These are phyloP conservation scores for Hesperia comma DNA, from an alignment of 2,888 invertebrate species.

Conservation along the genomic window DNA sequence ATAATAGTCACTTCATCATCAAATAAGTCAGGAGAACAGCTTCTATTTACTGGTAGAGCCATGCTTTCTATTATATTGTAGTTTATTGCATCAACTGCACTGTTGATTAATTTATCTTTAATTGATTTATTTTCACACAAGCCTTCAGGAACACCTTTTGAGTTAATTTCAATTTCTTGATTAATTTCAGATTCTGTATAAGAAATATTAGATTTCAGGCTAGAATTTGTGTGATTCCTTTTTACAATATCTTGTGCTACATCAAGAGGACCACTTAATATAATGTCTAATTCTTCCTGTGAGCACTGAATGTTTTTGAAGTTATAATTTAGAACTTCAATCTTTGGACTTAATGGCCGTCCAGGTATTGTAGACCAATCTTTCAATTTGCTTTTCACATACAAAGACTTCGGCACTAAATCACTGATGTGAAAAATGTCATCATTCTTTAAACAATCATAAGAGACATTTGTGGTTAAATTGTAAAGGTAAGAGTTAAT, in stretches of 20 bases:
- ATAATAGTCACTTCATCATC: constrained; percentile 67
- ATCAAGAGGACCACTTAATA: constrained; percentile 66
- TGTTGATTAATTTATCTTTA: neutral
- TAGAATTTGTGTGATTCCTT: constrained; percentile 7
- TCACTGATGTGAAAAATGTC: constrained; percentile 73
- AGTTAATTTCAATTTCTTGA: neutral
- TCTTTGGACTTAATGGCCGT: constrained; percentile 82
- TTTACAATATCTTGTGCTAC: constrained; percentile 55
- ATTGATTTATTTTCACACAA: neutral
- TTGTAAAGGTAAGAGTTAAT: constrained; percentile 50
- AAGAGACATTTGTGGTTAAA: constrained; percentile 59
- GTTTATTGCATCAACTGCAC: neutral
- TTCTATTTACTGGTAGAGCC: constrained; percentile 48
- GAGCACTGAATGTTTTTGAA: constrained; percentile 64
- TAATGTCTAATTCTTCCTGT: constrained; percentile 65
- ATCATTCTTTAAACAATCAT: constrained; percentile 57
- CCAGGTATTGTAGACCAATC: constrained; percentile 86
- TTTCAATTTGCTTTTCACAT: constrained; percentile 80
- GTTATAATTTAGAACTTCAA: constrained; percentile 50
- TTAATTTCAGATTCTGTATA: neutral
- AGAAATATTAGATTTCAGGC: neutral
- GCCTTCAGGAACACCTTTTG: neutral
- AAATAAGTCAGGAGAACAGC: constrained; percentile 77
- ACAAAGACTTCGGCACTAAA: constrained; percentile 69
- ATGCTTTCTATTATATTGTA: neutral